These are phyloP conservation scores for Coryphaenoides rupestris DNA, from an alignment of 2,113 vertebrate species.

Conservation along the genomic window DNA sequence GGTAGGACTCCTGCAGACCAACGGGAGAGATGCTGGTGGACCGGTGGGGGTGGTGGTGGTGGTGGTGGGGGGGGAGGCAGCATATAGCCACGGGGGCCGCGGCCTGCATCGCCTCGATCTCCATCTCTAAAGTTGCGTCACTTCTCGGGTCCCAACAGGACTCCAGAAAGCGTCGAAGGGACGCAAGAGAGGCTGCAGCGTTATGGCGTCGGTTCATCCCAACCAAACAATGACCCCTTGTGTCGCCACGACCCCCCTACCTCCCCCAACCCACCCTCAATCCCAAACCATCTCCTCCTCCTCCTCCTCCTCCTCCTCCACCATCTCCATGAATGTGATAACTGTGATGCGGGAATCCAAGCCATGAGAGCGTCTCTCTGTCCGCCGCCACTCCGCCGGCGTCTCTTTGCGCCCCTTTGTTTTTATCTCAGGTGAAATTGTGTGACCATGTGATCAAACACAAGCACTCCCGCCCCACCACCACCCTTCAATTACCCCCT, in stretches of 20 bases:
- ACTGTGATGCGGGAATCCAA: constrained; percentile 82
- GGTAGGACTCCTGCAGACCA: no score
- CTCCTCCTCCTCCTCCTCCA: constrained; percentile 32
- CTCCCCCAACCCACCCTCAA: not conserved
- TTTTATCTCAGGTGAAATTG: constrained; percentile 77
- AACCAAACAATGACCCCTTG: constrained; percentile 68
- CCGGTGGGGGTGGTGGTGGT: no score
- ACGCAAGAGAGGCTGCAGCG: constrained; percentile 26
- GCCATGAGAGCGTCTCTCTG: constrained; percentile 62
- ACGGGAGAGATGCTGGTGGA: no score
- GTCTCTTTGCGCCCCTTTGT: constrained; percentile 64
- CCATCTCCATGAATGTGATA: constrained; percentile 81
- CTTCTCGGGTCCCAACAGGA: no score
- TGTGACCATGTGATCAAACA: constrained; percentile 75
- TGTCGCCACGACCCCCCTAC: constrained; percentile 48
- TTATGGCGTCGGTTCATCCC: constrained; percentile 43
- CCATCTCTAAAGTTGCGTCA: no score
- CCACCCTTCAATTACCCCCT: constrained; percentile 57
- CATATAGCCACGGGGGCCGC: no score
- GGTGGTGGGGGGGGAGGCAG: no score
- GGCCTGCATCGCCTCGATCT: no score
- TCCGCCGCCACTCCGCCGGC: constrained; percentile 28
- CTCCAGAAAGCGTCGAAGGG: constrained; percentile 29
- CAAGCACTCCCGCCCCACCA: no score
- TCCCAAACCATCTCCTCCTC: no score